phyloP scores from a whole-genome alignment of 2,797 vertebrate species.

The Cetoscarus ocellatus region DNA sequence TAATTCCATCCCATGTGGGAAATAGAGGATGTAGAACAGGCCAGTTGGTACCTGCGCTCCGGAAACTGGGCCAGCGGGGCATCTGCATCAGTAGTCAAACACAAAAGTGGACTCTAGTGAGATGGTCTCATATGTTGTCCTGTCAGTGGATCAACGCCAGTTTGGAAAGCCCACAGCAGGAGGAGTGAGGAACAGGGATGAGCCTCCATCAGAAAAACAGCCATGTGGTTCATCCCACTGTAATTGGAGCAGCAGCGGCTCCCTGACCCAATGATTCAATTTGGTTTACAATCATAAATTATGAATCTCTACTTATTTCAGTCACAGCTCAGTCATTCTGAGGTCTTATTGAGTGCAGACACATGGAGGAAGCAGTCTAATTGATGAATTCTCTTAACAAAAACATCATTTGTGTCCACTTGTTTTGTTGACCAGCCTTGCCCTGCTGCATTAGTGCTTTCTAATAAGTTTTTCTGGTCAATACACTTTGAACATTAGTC shows the following conservation, averaged over 20 bases:
- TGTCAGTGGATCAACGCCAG: conserved; percentile 24
- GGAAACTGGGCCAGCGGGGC: conserved; percentile 42
- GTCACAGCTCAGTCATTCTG: background rate
- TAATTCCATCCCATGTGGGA: conserved; percentile 7
- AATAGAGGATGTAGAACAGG: conserved; percentile 12
- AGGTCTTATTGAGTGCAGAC: background rate
- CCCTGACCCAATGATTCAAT: conserved; percentile 2
- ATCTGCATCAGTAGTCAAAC: conserved; percentile 43
- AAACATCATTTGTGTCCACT: background rate
- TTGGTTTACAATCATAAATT: conserved; percentile 15
- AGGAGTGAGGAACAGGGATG: conserved; percentile 22
- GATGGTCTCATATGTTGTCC: conserved; percentile 15
- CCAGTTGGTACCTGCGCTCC: background rate
- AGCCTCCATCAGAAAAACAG: conserved; percentile 12
- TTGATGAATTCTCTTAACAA: too few species aligned
- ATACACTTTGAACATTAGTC: too few species aligned
- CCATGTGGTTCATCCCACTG: conserved; percentile 10
- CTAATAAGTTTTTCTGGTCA: background rate
- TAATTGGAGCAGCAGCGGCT: conserved; percentile 19
- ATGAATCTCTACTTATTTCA: conserved; percentile 12
- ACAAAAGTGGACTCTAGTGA: conserved; percentile 29
- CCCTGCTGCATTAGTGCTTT: background rate
- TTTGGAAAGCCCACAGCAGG: conserved; percentile 15
- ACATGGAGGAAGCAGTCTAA: background rate
- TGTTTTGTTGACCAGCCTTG: background rate